These are phyloP conservation scores for Liparis tanakae DNA, from an alignment of 2,797 vertebrate species.

Conservation along the genomic window DNA sequence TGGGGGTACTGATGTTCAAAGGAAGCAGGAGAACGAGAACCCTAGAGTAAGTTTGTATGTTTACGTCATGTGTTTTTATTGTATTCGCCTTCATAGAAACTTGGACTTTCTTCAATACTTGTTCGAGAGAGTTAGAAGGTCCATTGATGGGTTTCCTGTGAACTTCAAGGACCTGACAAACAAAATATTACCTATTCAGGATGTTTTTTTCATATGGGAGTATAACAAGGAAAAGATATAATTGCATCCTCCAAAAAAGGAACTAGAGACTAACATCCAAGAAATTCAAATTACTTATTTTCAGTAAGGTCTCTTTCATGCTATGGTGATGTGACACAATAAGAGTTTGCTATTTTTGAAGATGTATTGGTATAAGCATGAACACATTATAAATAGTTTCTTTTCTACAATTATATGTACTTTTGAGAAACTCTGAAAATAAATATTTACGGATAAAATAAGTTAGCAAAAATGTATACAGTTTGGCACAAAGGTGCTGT, in stretches of 20 bases:
- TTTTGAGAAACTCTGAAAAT: too few relatives aligned
- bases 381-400: too few relatives aligned
- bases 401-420: too few relatives aligned
- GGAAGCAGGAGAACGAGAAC: conserved; percentile 31
- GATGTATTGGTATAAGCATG: conserved; percentile 4
- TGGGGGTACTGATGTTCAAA: conserved; percentile 62
- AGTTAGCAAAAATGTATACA: too few relatives aligned
- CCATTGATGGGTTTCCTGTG: not conserved
- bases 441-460: too few relatives aligned
- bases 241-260: not conserved
- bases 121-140: not conserved
- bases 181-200: not conserved
- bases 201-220: not conserved
- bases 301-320: not conserved
- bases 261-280: not conserved
- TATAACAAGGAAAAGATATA: not conserved
- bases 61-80: not conserved
- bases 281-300: conserved; percentile 12
- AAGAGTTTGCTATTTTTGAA: not conserved
- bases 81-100: conserved; percentile 3
- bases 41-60: conserved; percentile 27
- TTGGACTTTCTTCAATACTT: not conserved
- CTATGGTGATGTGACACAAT: not conserved
- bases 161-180: conserved; percentile 9
- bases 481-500: too few relatives aligned